Conservation (phyloP, 1,140 invertebrate genomes). For the Armadillidium nasatum region DNA sequence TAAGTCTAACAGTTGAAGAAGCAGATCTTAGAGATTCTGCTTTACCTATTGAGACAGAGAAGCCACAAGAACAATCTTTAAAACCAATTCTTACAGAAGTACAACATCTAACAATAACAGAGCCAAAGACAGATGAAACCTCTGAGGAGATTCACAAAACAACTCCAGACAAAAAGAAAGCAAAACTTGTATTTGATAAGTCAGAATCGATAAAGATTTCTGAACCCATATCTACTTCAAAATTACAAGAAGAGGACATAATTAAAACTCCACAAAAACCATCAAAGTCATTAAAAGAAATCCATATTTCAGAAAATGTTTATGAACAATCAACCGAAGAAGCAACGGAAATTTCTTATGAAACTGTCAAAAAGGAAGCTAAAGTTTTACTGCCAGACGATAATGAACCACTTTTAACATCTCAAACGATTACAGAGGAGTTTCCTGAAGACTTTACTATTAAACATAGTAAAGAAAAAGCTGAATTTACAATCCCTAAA, state of each 20-base stretch:
- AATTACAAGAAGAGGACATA: neutral
- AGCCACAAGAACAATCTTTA: no score
- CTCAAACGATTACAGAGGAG: no score
- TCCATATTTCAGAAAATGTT: neutral
- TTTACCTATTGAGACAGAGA: no score
- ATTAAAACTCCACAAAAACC: neutral
- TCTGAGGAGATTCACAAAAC: no score
- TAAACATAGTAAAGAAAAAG: slow-evolving; percentile 45
- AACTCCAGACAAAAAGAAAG: slow-evolving; percentile 48
- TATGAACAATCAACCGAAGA: neutral
- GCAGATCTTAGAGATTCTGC: slow-evolving; percentile 37
- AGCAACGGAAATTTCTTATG: neutral
- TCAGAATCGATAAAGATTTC: slow-evolving; percentile 55
- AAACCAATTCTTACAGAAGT: no score
- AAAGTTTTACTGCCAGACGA: no score
- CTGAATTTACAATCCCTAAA: slow-evolving; percentile 49
- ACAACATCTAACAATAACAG: no score
- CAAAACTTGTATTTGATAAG: slow-evolving; percentile 52
- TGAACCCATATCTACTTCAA: slow-evolving; percentile 50
- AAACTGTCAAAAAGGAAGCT: no score
- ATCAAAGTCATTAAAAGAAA: neutral
- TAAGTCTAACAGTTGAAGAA: slow-evolving; percentile 55
- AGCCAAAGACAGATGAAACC: no score
- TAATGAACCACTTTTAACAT: no score
- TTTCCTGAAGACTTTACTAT: no score